Evolutionary conservation across 2,888 invertebrate species (phyloP), one percentile per base, ranked within the genome.

Genomic region (Mythimna ferrago): DNA sequence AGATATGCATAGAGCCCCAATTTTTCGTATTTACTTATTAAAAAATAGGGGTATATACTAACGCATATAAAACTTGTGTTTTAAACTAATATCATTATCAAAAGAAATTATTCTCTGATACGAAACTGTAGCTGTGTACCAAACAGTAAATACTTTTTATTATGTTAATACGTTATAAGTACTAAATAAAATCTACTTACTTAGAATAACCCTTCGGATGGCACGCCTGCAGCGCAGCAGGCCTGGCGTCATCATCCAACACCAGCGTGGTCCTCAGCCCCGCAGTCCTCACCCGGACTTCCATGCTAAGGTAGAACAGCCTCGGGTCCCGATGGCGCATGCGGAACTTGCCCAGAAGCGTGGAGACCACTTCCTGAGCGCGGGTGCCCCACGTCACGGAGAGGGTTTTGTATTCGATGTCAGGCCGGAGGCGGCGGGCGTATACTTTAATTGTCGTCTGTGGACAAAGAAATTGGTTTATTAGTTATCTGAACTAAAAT

Each of bases 331-430:
- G 97, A 93, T 99, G 99, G 86, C 98, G 97, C 98, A 99, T 99
- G 89, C 98, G 97, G 94, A 97, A 98, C 97, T 99, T 99, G 93
- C 98, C 97, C 80, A 99, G 96, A 35, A 99, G 96, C 66, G 98
- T 98, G 78, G 97, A 96, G 16, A 99, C 98, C 81, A 99, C 98
- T 93, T 99, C 98, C 88, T 98, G 97, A 88, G 98, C 98, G 2
- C 98, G 98, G 19, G 99, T 99, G 89, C 98, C 98, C 97, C 98
- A 98, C 66, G 98, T 98, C 86, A 99, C 98, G 83, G 98, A 98
- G 75, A 99, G 96, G 0, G 99, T 99, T 95, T 99, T 99, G 97
- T 99, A 99, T 93, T 99, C 99, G 92, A 99, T 99, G 95, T 99
- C 99, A 41, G 99, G 98, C 73, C 99, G 97, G 73, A 99, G 97